Evolutionary conservation across 2,888 invertebrate species (phyloP), one percentile per base, ranked within the genome.

Genomic region (Steinernema carpocapsae): DNA sequence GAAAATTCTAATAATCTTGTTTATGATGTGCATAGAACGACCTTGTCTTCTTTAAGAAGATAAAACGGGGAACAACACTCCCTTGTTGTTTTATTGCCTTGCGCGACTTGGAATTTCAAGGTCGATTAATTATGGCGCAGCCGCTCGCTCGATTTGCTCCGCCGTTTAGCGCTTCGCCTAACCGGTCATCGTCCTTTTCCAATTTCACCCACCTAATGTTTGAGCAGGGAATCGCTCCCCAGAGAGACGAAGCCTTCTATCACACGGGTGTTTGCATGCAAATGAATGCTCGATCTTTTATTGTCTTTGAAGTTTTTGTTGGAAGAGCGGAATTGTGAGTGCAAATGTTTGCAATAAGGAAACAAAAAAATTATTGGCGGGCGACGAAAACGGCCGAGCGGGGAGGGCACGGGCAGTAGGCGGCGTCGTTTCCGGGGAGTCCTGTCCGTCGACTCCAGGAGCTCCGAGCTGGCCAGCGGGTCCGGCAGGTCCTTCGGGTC

Each of bases 401-500:
- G 26, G 56, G 56, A 56, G 56, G 56, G 26, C 56, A 56, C 17
- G 56, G 56, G 56, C 56, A 56, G 56, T 56, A n/a, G n/a, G n/a
- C n/a, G n/a, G n/a, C n/a, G n/a, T n/a, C n/a, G n/a, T n/a, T n/a
- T n/a, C n/a, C n/a, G 26, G 56, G 56, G 24, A 17, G 56, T 26
- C 42, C 3, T 29, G 70, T 32, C 76, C 76, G 42, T 17, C 29
- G 46, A 64, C 59, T 24, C 76, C 76, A 42, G 64, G 32, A 0
- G 46, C 22, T 46, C 75, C 75, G 45, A 45, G 59, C 51, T 72
- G 45, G 29, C 75, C 75, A n/a, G 64, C 52, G n/a, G 48, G 51
- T n/a, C 75, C 75, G 19, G 24, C n/a, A 22, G 72, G 51, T 43
- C 75, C 75, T 0, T 72, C 51, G 24, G 75, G 75, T 42, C 75